Conservation (phyloP, 1,140 invertebrate species). For the Drosophila bocqueti region DNA sequence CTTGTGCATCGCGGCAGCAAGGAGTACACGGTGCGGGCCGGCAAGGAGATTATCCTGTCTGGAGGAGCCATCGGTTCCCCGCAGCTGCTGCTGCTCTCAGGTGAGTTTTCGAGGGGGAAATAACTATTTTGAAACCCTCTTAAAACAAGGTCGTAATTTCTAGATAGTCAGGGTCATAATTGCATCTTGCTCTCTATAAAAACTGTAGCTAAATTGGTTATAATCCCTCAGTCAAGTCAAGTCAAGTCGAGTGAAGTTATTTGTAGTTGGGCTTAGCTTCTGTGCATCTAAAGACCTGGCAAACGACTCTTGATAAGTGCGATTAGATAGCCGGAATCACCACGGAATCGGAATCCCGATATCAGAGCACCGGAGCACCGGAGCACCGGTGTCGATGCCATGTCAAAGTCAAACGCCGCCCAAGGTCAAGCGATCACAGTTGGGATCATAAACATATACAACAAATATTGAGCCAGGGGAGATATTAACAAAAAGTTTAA, state of each 20-base stretch:
- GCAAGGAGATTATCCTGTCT: slow-evolving; percentile 86
- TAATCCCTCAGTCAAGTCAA: slow-evolving; percentile 5
- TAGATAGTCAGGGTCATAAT: too few relatives aligned
- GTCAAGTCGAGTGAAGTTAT: neutral
- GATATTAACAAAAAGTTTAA: slow-evolving; percentile 1
- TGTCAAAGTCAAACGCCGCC: slow-evolving; percentile 17
- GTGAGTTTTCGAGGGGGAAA: slow-evolving; percentile 28
- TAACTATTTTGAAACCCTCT: neutral
- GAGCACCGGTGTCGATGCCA: slow-evolving; percentile 16
- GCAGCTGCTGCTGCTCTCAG: slow-evolving; percentile 88
- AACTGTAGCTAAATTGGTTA: neutral
- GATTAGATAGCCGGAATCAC: slow-evolving; percentile 41
- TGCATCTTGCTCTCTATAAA: neutral
- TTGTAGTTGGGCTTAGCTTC: slow-evolving; percentile 23
- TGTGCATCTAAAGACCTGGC: slow-evolving; percentile 13
- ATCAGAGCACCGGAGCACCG: slow-evolving; percentile 1
- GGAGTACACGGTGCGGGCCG: slow-evolving; percentile 68
- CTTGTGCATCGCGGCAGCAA: slow-evolving; percentile 88
- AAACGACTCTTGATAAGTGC: slow-evolving; percentile 19
- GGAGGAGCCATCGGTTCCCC: slow-evolving; percentile 87
- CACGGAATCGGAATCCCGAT: slow-evolving; percentile 22
- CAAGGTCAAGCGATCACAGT: slow-evolving; percentile 22
- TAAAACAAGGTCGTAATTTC: too few relatives aligned
- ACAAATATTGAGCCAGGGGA: neutral
- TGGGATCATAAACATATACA: slow-evolving; percentile 17